Base-by-base conservation (phyloP, 1,140 invertebrate species). In the Drosophila lini region DNA sequence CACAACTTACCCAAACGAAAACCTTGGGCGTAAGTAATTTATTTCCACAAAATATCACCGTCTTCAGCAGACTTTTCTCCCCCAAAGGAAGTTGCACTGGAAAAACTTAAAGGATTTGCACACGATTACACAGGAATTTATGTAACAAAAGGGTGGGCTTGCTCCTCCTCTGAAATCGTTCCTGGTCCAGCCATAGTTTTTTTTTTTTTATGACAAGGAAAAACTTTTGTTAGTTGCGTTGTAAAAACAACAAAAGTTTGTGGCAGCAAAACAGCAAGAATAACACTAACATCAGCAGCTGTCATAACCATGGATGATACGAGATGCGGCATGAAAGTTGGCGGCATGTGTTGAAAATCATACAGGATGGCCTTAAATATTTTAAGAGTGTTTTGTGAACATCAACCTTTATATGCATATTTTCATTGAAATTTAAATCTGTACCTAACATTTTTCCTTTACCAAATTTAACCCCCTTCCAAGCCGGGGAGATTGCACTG, bases 241-340 rank as follows among this genome's bases (percentile, higher is more conserved):
- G 52, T 36, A 22, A 38, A 53, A 53, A 53, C 52, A 53, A 53
- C 52, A 53, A 53, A 53, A 53, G 52, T 53, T 53, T 53, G 52
- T 22, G 52, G 7, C 32, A 38, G 13, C 32, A 22, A 53, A 53
- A 38, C 13, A 53, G 4, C 32, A 36, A 25, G 19, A 22, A 53
- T n/a, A 38, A 53, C 50, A 53, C 50, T 36, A 53, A 53, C 50
- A 53, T 36, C 32, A 53, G 50, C 50, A 53, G 50, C 50, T 53
- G 50, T 36, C 50, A 36, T 36, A 15, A 36, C 16, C 50, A 53
- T 5, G 50, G 32, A 53, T 53, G 50, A 22, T 10, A 19, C 52
- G 52, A 53, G 52, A 38, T 53, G 52, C 36, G 52, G 52, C 52
- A n/a, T 22, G 52, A 53, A 53, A 53, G 52, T 38, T 53, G 32